These are phyloP conservation scores for Ostrea denselamellosa DNA, from an alignment of 1,140 invertebrate species.

Conservation along the genomic window DNA sequence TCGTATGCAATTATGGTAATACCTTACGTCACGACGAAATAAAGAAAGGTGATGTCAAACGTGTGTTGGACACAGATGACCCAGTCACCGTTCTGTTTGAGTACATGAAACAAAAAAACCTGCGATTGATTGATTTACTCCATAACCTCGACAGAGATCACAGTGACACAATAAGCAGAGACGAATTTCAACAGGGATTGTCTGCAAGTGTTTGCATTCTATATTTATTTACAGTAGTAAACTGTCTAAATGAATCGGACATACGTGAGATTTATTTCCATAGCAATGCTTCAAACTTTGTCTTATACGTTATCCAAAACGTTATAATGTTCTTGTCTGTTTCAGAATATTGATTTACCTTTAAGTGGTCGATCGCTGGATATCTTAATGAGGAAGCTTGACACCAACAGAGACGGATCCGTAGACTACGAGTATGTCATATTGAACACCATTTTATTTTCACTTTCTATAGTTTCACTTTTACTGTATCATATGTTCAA, in stretches of 20 bases:
- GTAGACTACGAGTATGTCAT: conserved; percentile 70
- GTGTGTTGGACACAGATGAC: conserved; percentile 71
- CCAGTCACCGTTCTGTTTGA: conserved; percentile 70
- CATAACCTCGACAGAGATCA: conserved; percentile 70
- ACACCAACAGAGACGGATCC: conserved; percentile 72
- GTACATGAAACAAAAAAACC: conserved; percentile 69
- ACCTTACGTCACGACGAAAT: conserved; percentile 68
- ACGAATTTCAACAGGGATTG: conserved; percentile 68
- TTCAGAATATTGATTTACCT: conserved; percentile 69
- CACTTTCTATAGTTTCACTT: too few relatives aligned
- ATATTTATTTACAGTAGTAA: neutral
- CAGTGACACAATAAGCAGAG: conserved; percentile 66
- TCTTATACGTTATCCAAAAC: neutral
- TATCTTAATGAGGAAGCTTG: conserved; percentile 68
- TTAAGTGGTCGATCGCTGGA: conserved; percentile 67
- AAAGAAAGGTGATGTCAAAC: conserved; percentile 53
- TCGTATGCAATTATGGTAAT: conserved; percentile 64
- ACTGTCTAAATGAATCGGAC: too few relatives aligned
- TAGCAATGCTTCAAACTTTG: neutral
- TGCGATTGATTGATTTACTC: conserved; percentile 69
- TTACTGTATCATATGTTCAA: too few relatives aligned
- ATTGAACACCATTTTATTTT: neutral
- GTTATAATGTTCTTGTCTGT: neutral
- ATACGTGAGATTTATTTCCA: neutral
- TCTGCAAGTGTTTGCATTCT: conserved; percentile 50